Conservation (phyloP, 92 coral and sea anemone species). For the Epizoanthus ramosus region DNA sequence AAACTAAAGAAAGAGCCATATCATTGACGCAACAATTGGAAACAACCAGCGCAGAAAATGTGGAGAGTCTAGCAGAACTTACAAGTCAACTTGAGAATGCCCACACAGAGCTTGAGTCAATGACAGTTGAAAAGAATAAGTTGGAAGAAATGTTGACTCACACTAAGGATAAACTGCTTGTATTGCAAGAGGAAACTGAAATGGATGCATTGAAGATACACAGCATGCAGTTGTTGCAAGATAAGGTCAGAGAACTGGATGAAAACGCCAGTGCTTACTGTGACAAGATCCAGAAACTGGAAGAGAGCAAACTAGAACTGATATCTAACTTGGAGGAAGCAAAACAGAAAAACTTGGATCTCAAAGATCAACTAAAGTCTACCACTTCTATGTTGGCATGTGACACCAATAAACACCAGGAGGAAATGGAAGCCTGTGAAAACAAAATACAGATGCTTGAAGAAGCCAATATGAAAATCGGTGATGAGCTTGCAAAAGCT, state of each 20-base stretch:
- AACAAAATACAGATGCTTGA: constrained; percentile 31
- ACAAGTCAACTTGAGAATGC: constrained; percentile 44
- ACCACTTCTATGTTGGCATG: constrained; percentile 6
- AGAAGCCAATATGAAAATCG: constrained; percentile 15
- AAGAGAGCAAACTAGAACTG: constrained; percentile 49
- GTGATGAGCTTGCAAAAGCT: constrained; percentile 15
- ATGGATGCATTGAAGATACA: constrained; percentile 35
- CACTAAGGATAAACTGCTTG: constrained; percentile 53
- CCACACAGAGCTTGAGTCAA: constrained; percentile 39
- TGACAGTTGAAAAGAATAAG: constrained; percentile 53
- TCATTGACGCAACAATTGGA: constrained; percentile 21
- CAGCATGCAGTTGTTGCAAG: constrained; percentile 36
- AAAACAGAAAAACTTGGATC: constrained; percentile 13
- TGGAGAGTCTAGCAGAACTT: constrained; percentile 48
- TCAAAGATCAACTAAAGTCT: constrained; percentile 32
- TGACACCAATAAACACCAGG: constrained; percentile 40
- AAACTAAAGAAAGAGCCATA: constrained; percentile 20
- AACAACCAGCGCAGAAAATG: constrained; percentile 2
- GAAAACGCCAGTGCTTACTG: constrained; percentile 35
- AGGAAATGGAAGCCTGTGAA: constrained; percentile 44
- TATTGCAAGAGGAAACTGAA: constrained; percentile 53
- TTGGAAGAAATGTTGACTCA: constrained; percentile 58
- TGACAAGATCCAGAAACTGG: constrained; percentile 39
- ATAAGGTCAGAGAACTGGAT: constrained; percentile 44
- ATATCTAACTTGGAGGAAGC: constrained; percentile 49